Evolutionary conservation across 1,140 invertebrate genomes (phyloP).

Genomic region (Palaemon carinicauda): DNA sequence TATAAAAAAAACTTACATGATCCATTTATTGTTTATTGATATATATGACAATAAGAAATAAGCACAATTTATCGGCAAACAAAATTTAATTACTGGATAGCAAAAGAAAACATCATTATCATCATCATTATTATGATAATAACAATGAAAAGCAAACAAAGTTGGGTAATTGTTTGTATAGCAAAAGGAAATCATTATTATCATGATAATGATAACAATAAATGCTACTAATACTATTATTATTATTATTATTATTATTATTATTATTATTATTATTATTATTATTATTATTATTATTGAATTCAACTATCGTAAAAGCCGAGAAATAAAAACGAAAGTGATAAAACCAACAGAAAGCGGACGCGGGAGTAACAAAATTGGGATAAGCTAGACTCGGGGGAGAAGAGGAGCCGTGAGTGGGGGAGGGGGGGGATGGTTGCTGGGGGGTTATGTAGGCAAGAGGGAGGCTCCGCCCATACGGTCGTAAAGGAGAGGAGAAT

Average conservation of each 20-base stretch:
- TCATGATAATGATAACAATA: no score
- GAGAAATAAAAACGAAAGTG: neutral
- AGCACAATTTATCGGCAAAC: no score
- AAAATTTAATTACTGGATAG: no score
- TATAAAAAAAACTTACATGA: no score
- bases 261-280: neutral
- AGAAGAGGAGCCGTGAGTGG: neutral
- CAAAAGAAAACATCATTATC: no score
- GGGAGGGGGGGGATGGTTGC: neutral
- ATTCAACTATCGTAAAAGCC: neutral
- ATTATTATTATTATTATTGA: neutral
- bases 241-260: neutral
- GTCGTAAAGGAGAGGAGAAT: conserved; percentile 24
- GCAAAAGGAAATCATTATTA: neutral
- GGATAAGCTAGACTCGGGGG: neutral
- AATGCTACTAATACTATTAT: neutral
- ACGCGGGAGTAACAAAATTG: neutral
- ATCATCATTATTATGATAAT: no score
- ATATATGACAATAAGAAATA: no score
- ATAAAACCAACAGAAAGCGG: neutral
- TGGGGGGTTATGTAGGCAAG: neutral
- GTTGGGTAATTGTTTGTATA: no score
- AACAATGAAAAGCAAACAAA: no score
- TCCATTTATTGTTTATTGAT: no score
- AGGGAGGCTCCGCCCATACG: neutral